These are phyloP conservation scores for Triplophysa rosa DNA, from an alignment of 2,113 vertebrate genomes.

Conservation along the genomic window DNA sequence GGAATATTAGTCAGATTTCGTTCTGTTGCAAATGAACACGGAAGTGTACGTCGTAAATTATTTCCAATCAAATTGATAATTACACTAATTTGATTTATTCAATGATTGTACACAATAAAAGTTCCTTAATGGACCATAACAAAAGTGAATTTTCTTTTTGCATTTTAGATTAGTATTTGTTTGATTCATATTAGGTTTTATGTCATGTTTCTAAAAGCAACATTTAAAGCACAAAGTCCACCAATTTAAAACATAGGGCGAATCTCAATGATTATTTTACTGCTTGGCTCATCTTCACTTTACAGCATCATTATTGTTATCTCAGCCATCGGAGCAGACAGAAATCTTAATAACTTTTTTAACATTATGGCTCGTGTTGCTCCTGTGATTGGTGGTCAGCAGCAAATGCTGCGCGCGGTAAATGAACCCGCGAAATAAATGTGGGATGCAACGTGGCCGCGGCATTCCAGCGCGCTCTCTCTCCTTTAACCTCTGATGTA, in stretches of 20 bases:
- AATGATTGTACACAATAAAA: background rate
- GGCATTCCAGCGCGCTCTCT: slow-evolving; percentile 6
- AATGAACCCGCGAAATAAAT: slow-evolving; percentile 47
- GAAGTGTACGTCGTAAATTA: background rate
- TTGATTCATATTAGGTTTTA: background rate
- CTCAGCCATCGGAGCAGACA: slow-evolving; percentile 42
- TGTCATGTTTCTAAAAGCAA: background rate
- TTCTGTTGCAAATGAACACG: background rate
- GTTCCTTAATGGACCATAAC: background rate
- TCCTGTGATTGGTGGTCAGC: slow-evolving; percentile 34
- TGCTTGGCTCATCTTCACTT: slow-evolving; percentile 48
- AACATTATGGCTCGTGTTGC: slow-evolving; percentile 41
- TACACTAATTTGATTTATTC: too few relatives aligned
- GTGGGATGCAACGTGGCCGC: background rate
- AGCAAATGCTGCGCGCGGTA: slow-evolving; percentile 37
- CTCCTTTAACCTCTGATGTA: slow-evolving; percentile 26
- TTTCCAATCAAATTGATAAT: background rate
- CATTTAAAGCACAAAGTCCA: background rate
- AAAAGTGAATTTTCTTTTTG: background rate
- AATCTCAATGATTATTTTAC: slow-evolving; percentile 49
- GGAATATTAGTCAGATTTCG: background rate
- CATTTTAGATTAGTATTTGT: background rate
- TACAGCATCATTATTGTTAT: slow-evolving; percentile 47
- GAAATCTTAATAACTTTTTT: slow-evolving; percentile 33
- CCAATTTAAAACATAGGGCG: background rate